phyloP scores from a whole-genome alignment of 2,113 vertebrate species.

The Paralichthys olivaceus region DNA sequence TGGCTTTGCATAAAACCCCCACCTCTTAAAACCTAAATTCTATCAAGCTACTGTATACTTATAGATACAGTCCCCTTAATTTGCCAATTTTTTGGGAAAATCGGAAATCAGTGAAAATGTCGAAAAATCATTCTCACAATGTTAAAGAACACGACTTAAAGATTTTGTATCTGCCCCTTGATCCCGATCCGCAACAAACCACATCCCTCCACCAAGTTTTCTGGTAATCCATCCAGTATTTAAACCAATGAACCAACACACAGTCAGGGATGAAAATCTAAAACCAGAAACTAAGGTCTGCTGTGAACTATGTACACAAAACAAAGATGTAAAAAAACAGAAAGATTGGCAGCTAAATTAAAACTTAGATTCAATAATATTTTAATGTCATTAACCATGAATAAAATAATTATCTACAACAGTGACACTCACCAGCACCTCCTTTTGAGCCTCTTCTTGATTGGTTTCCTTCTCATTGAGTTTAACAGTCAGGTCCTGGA shows the following conservation, averaged over 20 bases:
- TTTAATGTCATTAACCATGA: background rate
- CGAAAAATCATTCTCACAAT: too few species aligned
- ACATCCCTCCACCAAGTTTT: too few species aligned
- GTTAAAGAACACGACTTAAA: too few species aligned
- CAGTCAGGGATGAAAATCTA: background rate
- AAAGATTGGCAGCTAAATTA: background rate
- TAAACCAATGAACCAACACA: too few species aligned
- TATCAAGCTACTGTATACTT: too few species aligned
- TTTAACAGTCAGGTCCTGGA: conserved; percentile 68
- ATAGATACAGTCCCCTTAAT: too few species aligned
- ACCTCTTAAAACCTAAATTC: background rate
- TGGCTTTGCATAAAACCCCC: background rate
- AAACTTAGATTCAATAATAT: background rate
- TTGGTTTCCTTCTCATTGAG: conserved; percentile 63
- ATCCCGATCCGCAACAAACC: too few species aligned
- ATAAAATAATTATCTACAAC: too few species aligned
- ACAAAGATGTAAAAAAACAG: background rate
- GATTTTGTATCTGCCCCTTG: too few species aligned
- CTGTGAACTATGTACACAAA: background rate
- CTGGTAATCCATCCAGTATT: too few species aligned
- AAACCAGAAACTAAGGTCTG: background rate
- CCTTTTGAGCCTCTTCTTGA: conserved; percentile 74
- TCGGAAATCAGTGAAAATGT: too few species aligned
- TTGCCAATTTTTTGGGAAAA: too few species aligned
- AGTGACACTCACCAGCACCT: conserved; percentile 78